Base-by-base conservation (phyloP, 2,888 invertebrate genomes). In the Crioceris asparagi region DNA sequence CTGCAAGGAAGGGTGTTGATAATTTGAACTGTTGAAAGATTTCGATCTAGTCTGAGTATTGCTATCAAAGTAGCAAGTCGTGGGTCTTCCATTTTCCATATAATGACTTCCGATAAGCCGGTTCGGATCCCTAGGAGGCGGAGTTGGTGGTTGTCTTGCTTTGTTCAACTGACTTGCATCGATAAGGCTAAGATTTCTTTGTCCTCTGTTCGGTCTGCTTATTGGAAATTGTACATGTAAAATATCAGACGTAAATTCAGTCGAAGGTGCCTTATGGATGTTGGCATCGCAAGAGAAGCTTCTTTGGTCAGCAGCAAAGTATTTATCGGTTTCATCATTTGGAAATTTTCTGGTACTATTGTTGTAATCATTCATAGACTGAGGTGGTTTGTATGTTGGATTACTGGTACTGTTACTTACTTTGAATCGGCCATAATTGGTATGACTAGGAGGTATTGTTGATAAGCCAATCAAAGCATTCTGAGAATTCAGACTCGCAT, bases 41-140 rank as follows among this genome's bases (percentile, higher is more conserved):
- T 53, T 51, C 2, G 52, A 45, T 40, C 52, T 52, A 3, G 47
- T 39, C 26, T 47, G 38, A 5, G 37, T 53, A 29, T 45, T 47
- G 12, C 49, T 50, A 40, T 73, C 74, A 39, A 71, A 72, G 25
- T 72, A 71, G 41, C 69, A 72, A 0, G 72, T 55, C 27, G 40
- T 54, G 1, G 74, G 75, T 36, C 74, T 62, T 51, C 49, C 44
- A 56, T 66, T 53, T 48, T 58, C 55, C 42, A 51, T 48, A 40
- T 59, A 53, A 42, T 54, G 48, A 26, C n/a, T n/a, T n/a, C n/a
- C n/a, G n/a, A n/a, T 68, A 68, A 19, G 70, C 69, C 75, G 70
- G 40, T 77, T 70, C 51, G 79, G 83, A 61, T 82, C 83, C 49
- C 82, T 68, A n/a, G 85, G 84, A 1, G 86, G 85, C 17, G 85